A percentile compares a stretch with the other conserved stretches of the same genome.
These are phyloP conservation scores for Rhadina sibilatrix DNA, from an alignment of 2,113 vertebrate genomes.

Conservation along the genomic window DNA sequence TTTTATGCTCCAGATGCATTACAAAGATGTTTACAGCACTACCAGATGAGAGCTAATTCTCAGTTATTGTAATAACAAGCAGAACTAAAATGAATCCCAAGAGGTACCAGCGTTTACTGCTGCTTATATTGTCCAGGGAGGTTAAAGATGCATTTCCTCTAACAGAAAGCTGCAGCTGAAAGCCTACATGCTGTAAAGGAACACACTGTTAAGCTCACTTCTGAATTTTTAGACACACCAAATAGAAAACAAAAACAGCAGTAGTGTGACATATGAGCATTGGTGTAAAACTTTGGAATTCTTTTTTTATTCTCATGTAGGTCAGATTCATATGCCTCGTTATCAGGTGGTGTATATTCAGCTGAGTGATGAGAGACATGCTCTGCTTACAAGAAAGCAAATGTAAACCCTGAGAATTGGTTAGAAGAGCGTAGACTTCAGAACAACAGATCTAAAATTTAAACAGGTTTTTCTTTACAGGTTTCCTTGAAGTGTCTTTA, in stretches of 20 bases:
- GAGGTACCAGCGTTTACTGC: background rate
- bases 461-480: background rate
- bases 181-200: background rate
- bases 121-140: background rate
- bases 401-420: background rate
- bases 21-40: background rate
- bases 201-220: background rate
- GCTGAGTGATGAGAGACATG: background rate
- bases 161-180: background rate
- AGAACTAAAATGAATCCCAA: background rate
- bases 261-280: background rate
- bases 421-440: background rate
- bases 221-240: background rate
- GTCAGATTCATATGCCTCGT: background rate
- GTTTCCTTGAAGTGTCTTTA: background rate
- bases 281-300: background rate
- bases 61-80: background rate
- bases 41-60: conserved; percentile 3
- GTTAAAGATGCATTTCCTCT: background rate
- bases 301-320: background rate
- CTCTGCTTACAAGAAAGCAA: background rate
- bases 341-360: background rate
- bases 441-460: background rate
- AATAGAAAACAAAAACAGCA: background rate
- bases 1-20: conserved; percentile 20